Evolutionary conservation across 2,113 vertebrate genomes (phyloP).

Genomic region (Protomyctophum bolini): DNA sequence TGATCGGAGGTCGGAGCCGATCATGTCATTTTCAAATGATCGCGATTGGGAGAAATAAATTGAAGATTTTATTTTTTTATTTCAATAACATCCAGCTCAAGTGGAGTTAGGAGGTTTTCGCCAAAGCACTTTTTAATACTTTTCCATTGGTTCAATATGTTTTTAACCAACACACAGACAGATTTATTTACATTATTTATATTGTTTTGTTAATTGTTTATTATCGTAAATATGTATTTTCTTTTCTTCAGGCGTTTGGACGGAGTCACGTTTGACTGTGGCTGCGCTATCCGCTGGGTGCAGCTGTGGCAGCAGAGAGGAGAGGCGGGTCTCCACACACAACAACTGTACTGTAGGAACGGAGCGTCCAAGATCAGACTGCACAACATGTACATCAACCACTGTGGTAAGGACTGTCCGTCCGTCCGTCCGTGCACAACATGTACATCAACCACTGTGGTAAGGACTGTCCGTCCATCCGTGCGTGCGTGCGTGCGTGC

Average conservation of each 20-base stretch:
- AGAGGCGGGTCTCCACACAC: constrained; percentile 86
- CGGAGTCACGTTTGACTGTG: constrained; percentile 92
- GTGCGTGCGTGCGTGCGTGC: neutral
- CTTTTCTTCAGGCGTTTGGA: constrained; percentile 84
- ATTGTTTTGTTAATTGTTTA: neutral
- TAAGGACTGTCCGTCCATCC: constrained; percentile 59
- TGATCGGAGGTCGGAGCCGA: too few relatives aligned
- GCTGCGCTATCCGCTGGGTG: constrained; percentile 97
- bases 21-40: too few relatives aligned
- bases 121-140: too few relatives aligned
- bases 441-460: constrained; percentile 96
- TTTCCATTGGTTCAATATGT: too few relatives aligned
- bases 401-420: constrained; percentile 84
- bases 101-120: too few relatives aligned
- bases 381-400: constrained; percentile 91
- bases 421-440: constrained; percentile 52
- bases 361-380: constrained; percentile 84
- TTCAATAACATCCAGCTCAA: too few relatives aligned
- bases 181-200: neutral
- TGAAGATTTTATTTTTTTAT: too few relatives aligned
- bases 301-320: constrained; percentile 95
- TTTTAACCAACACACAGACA: too few relatives aligned
- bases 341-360: constrained; percentile 88
- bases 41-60: too few relatives aligned
- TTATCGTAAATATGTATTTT: too few relatives aligned